Conservation (phyloP, 1,140 invertebrate genomes). For the Harlomillsia oculata region DNA sequence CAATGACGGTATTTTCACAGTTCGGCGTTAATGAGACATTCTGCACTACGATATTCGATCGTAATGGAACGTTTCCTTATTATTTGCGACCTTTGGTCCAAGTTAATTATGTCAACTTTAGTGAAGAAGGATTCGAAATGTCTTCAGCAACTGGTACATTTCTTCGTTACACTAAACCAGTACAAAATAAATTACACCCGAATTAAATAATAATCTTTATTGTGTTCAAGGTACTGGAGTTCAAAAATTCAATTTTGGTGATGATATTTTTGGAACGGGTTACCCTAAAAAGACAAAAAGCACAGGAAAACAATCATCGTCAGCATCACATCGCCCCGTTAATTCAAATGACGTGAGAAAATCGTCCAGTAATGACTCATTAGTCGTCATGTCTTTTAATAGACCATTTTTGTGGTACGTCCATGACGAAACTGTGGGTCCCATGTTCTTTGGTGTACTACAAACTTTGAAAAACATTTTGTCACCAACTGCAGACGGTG, state of each 20-base stretch:
- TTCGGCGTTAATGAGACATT: slow-evolving; percentile 23
- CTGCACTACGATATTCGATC: slow-evolving; percentile 13
- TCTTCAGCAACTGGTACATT: slow-evolving; percentile 14
- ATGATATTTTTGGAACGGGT: neutral
- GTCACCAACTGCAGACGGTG: neutral
- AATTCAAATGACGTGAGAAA: neutral
- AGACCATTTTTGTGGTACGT: slow-evolving; percentile 23
- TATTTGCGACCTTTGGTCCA: slow-evolving; percentile 13
- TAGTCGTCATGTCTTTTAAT: slow-evolving; percentile 7
- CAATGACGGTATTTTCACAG: neutral
- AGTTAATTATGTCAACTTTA: slow-evolving; percentile 10
- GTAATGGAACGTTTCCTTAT: neutral
- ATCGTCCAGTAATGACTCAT: too few species aligned
- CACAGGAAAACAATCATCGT: neutral
- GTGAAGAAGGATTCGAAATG: slow-evolving; percentile 11
- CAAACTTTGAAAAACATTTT: neutral
- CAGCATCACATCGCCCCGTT: neutral
- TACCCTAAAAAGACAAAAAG: neutral
- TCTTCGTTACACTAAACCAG: neutral
- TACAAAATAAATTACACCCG: neutral
- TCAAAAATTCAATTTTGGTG: neutral
- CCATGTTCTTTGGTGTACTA: slow-evolving; percentile 14
- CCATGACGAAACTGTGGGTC: slow-evolving; percentile 5
- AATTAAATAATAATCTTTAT: neutral
- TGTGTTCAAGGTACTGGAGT: neutral